These are phyloP conservation scores for Erethizon dorsatum DNA, from an alignment of 2,797 vertebrate genomes.

Conservation along the genomic window DNA sequence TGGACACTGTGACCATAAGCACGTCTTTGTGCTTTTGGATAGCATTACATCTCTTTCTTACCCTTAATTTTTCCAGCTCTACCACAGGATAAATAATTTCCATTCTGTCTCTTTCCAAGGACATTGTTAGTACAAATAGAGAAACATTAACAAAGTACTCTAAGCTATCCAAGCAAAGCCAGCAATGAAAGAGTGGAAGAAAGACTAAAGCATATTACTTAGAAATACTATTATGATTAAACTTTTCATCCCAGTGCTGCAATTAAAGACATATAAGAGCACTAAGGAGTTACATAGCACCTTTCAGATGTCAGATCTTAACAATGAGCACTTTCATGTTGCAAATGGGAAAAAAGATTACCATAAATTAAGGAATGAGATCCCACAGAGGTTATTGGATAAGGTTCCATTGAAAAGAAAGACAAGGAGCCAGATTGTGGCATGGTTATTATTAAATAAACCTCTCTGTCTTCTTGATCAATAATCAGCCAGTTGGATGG, in stretches of 20 bases:
- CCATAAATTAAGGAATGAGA: constrained; percentile 56
- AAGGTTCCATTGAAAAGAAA: constrained; percentile 49
- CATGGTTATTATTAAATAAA: constrained; percentile 50
- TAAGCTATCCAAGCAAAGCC: constrained; percentile 39
- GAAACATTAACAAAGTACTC: constrained; percentile 62
- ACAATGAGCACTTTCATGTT: constrained; percentile 68
- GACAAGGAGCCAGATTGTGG: constrained; percentile 13
- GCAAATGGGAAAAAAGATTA: constrained; percentile 39
- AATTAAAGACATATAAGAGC: constrained; percentile 70
- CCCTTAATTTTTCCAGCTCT: constrained; percentile 51
- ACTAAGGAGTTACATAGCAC: constrained; percentile 75
- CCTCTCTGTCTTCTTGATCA: constrained; percentile 51
- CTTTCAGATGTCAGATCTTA: constrained; percentile 72
- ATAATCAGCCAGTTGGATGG: constrained; percentile 44
- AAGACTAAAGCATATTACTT: constrained; percentile 44
- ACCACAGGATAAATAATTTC: constrained; percentile 40
- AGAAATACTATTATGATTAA: constrained; percentile 73
- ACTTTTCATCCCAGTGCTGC: constrained; percentile 67
- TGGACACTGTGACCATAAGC: neutral
- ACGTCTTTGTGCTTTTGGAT: constrained; percentile 28
- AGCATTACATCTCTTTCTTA: constrained; percentile 57
- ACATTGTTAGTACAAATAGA: constrained; percentile 58
- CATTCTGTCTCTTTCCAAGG: constrained; percentile 59
- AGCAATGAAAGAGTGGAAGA: constrained; percentile 17
- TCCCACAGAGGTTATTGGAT: constrained; percentile 23